A percentile compares a stretch with the other conserved stretches of the same genome.
Evolutionary conservation across 2,888 invertebrate species (phyloP).

Genomic region (Lamellibrachia columna): DNA sequence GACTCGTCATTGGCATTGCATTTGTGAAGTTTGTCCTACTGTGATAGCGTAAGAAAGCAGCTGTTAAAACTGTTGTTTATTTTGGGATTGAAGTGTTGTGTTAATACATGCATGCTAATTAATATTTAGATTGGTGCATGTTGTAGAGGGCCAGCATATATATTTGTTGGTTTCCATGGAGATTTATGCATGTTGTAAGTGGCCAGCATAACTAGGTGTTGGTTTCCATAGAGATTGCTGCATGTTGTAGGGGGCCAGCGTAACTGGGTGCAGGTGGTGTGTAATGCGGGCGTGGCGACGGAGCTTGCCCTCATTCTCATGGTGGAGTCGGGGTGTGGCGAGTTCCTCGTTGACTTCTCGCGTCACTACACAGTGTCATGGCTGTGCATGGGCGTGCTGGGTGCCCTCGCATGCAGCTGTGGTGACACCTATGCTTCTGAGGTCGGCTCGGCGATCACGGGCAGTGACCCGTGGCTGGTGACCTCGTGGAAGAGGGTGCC

Average conservation of each 20-base stretch:
- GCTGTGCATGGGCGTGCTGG: slow-evolving; percentile 82
- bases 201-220: slow-evolving; percentile 82
- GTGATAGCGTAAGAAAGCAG: not conserved
- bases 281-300: slow-evolving; percentile 88
- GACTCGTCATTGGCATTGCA: not conserved
- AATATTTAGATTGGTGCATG: not conserved
- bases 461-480: slow-evolving; percentile 77
- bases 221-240: slow-evolving; percentile 66
- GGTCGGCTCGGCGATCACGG: slow-evolving; percentile 79
- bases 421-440: slow-evolving; percentile 94
- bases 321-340: slow-evolving; percentile 76
- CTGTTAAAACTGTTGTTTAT: not conserved
- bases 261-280: slow-evolving; percentile 89
- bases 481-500: slow-evolving; percentile 81
- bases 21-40: too few species aligned
- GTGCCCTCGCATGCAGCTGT: slow-evolving; percentile 81
- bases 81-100: not conserved
- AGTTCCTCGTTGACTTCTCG: slow-evolving; percentile 81
- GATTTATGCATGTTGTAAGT: slow-evolving; percentile 68
- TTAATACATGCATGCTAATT: too few species aligned
- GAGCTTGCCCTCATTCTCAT: slow-evolving; percentile 81
- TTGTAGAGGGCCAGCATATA: not conserved
- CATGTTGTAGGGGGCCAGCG: slow-evolving; percentile 79
- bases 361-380: slow-evolving; percentile 78
- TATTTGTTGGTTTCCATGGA: not conserved